Conservation (phyloP, 2,888 invertebrate species). For the Drosophila tripunctata region DNA sequence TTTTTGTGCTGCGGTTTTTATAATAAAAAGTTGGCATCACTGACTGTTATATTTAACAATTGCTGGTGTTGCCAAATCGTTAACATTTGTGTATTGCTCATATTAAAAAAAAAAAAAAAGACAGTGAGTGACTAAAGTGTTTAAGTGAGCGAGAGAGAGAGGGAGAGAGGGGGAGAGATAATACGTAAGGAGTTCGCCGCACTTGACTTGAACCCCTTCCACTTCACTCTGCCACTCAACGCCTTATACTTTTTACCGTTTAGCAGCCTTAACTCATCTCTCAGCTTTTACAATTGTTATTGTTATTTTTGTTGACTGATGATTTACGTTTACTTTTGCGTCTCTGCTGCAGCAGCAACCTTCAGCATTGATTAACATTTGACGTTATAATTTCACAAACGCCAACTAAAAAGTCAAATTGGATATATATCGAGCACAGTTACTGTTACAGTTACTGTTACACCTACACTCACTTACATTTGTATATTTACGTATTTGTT, state of each 20-base stretch:
- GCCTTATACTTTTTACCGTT: conserved; percentile 31
- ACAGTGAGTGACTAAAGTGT: conserved; percentile 1
- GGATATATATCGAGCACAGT: conserved; percentile 52
- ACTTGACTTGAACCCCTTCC: neutral
- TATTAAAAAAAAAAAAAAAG: neutral
- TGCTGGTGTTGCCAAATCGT: conserved; percentile 27
- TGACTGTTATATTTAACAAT: neutral
- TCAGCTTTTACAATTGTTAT: conserved; percentile 58
- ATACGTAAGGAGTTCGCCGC: conserved; percentile 37
- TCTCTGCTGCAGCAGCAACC: conserved; percentile 53
- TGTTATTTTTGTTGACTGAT: conserved; percentile 39
- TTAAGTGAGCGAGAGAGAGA: conserved; percentile 45
- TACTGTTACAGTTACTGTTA: conserved; percentile 21
- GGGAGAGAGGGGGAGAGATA: conserved; percentile 18
- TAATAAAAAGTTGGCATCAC: neutral
- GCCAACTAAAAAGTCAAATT: conserved; percentile 61
- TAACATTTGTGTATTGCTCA: neutral
- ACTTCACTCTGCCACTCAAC: neutral
- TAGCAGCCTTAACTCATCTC: conserved; percentile 54
- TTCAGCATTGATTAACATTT: conserved; percentile 80
- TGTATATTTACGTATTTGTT: conserved; percentile 2
- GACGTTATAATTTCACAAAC: conserved; percentile 79
- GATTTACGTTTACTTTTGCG: conserved; percentile 21
- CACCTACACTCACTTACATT: neutral
- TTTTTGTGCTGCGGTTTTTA: neutral